phyloP scores from a whole-genome alignment of 1,140 invertebrate species.

The Sipha flava region DNA sequence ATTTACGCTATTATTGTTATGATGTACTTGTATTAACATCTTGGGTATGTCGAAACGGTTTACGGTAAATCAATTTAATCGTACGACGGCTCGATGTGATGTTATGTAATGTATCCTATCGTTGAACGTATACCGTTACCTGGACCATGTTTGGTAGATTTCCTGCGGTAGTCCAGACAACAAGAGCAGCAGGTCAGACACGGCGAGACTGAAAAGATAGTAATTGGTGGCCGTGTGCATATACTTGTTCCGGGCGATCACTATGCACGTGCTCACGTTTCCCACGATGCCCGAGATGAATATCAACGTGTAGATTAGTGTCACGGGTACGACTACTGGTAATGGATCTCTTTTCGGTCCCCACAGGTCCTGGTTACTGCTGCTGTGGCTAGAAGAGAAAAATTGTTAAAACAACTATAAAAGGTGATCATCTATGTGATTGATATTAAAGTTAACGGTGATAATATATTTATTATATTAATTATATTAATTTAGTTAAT shows the following conservation, averaged over 20 bases:
- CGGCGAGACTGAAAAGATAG: slow-evolving; percentile 73
- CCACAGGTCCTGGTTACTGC: not conserved
- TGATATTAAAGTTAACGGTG: no score
- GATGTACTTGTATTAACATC: no score
- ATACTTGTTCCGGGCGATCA: slow-evolving; percentile 82
- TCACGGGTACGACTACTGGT: slow-evolving; percentile 66
- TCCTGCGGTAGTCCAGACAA: slow-evolving; percentile 72
- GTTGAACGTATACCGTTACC: no score
- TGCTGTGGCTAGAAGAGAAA: not conserved
- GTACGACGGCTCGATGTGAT: no score
- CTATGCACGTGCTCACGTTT: slow-evolving; percentile 85
- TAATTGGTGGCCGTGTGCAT: slow-evolving; percentile 91
- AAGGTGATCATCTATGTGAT: no score
- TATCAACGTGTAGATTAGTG: slow-evolving; percentile 71
- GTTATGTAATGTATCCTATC: no score
- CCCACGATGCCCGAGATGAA: slow-evolving; percentile 80
- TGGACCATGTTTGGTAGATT: slow-evolving; percentile 76
- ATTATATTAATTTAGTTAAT: no score
- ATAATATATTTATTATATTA: no score
- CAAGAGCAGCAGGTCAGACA: slow-evolving; percentile 84
- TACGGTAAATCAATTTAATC: no score
- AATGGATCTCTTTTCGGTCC: slow-evolving; percentile 54
- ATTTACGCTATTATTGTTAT: no score
- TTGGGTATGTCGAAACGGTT: no score
- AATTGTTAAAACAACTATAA: no score